Evolutionary conservation across 2,797 vertebrate genomes (phyloP).

Genomic region (Eutrigla gurnardus): DNA sequence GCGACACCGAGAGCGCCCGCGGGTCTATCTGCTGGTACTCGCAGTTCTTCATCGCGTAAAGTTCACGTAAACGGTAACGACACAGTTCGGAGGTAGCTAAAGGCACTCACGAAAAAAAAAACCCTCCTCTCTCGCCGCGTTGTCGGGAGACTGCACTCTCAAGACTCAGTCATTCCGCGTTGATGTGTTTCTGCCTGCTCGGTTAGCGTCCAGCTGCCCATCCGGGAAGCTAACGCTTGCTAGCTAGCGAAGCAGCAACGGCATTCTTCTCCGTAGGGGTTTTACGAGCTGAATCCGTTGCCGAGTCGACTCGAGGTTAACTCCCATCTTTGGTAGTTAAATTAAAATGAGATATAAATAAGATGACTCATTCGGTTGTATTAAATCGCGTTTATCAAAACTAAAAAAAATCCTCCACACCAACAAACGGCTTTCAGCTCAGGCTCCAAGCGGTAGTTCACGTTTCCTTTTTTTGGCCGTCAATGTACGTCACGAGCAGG

Average conservation of each 20-base stretch:
- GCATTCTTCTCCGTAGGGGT: conserved; percentile 39
- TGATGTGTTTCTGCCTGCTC: not conserved
- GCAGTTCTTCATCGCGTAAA: conserved; percentile 89
- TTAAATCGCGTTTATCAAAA: not conserved
- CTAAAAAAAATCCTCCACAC: not conserved
- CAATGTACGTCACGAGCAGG: conserved; percentile 39
- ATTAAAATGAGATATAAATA: conserved; percentile 1
- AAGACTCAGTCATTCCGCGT: conserved; percentile 35
- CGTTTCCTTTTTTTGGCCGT: conserved; percentile 31
- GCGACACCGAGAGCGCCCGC: conserved; percentile 78
- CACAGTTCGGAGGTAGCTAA: conserved; percentile 50
- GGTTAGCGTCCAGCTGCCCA: conserved; percentile 55
- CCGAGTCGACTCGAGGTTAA: conserved; percentile 5
- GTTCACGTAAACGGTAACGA: conserved; percentile 43
- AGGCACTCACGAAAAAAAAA: conserved; percentile 37
- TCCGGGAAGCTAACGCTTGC: conserved; percentile 62
- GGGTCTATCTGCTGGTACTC: conserved; percentile 95
- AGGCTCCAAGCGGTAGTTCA: conserved; percentile 17
- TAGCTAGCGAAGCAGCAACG: conserved; percentile 49
- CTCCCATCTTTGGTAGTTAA: conserved; percentile 56
- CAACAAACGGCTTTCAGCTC: conserved; percentile 1
- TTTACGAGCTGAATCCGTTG: conserved; percentile 23
- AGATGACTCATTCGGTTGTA: not conserved
- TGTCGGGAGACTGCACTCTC: conserved; percentile 25
- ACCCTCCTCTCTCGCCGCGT: conserved; percentile 1